Evolutionary conservation across 2,113 vertebrate species (phyloP).

Genomic region (Paraplagusia blochii): DNA sequence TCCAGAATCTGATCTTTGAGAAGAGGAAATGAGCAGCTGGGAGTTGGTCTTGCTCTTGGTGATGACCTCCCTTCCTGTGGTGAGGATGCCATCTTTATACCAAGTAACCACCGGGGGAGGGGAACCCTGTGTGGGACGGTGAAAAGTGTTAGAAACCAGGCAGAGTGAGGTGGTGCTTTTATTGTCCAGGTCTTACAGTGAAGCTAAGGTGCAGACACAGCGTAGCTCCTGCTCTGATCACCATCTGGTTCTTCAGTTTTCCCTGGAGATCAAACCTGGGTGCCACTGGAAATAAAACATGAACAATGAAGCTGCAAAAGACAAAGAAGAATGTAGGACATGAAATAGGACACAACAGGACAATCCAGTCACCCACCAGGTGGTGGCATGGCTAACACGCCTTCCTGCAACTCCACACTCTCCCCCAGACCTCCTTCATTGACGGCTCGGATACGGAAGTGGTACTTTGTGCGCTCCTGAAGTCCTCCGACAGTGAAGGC

Average conservation of each 20-base stretch:
- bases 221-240: slow-evolving; percentile 68
- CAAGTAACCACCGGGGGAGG: slow-evolving; percentile 54
- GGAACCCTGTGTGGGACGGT: slow-evolving; percentile 52
- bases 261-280: slow-evolving; percentile 69
- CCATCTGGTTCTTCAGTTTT: slow-evolving; percentile 71
- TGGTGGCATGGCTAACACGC: slow-evolving; percentile 62
- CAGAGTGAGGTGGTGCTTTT: background rate
- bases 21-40: slow-evolving; percentile 68
- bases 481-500: slow-evolving; percentile 64
- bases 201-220: slow-evolving; percentile 65
- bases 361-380: slow-evolving; percentile 58
- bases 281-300: slow-evolving; percentile 22
- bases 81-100: slow-evolving; percentile 65
- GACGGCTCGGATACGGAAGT: slow-evolving; percentile 63
- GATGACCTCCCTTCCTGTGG: slow-evolving; percentile 63
- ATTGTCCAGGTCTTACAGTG: slow-evolving; percentile 49
- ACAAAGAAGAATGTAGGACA: no score
- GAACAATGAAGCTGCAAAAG: background rate
- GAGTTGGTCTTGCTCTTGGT: slow-evolving; percentile 65
- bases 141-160: background rate
- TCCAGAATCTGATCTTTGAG: slow-evolving; percentile 60
- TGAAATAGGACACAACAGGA: background rate
- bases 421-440: slow-evolving; percentile 68
- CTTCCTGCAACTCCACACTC: slow-evolving; percentile 53
- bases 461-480: slow-evolving; percentile 68